These are phyloP conservation scores for Noctuana brunneofusca DNA, from an alignment of 2,888 invertebrate species.

Conservation along the genomic window DNA sequence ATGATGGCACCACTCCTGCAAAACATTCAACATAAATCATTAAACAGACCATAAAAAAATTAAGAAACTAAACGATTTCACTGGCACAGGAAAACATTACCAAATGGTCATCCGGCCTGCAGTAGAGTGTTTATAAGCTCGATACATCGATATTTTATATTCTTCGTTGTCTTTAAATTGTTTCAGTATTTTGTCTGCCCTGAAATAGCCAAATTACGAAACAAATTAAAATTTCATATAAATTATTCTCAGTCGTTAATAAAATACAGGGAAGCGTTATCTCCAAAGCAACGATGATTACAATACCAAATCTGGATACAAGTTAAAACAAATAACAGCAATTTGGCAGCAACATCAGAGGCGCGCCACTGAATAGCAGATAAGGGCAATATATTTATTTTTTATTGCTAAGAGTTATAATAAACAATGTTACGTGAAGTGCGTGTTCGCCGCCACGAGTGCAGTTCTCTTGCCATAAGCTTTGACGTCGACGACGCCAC, in stretches of 20 bases:
- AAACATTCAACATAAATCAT: constrained; percentile 32
- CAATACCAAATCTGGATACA: background rate
- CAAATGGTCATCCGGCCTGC: constrained; percentile 58
- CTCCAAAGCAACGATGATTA: constrained; percentile 1
- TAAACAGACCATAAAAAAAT: background rate
- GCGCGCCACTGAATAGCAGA: constrained; percentile 8
- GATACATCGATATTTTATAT: constrained; percentile 63
- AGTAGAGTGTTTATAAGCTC: constrained; percentile 53
- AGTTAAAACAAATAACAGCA: constrained; percentile 19
- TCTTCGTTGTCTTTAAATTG: constrained; percentile 58
- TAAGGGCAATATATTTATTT: constrained; percentile 24
- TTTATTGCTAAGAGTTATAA: constrained; percentile 6
- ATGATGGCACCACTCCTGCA: constrained; percentile 72
- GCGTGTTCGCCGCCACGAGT: constrained; percentile 84
- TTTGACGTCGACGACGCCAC: constrained; percentile 85
- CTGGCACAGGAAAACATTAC: constrained; percentile 44
- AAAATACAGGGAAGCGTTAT: background rate
- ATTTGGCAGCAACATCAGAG: constrained; percentile 33
- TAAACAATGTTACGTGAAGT: constrained; percentile 77
- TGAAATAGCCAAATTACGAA: constrained; percentile 46
- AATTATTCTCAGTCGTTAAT: background rate
- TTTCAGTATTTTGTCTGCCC: constrained; percentile 64
- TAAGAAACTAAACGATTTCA: background rate
- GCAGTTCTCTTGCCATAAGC: constrained; percentile 76
- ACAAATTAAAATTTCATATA: background rate